Evolutionary conservation across 2,797 vertebrate species (phyloP).

Genomic region (Siniperca undulata): DNA sequence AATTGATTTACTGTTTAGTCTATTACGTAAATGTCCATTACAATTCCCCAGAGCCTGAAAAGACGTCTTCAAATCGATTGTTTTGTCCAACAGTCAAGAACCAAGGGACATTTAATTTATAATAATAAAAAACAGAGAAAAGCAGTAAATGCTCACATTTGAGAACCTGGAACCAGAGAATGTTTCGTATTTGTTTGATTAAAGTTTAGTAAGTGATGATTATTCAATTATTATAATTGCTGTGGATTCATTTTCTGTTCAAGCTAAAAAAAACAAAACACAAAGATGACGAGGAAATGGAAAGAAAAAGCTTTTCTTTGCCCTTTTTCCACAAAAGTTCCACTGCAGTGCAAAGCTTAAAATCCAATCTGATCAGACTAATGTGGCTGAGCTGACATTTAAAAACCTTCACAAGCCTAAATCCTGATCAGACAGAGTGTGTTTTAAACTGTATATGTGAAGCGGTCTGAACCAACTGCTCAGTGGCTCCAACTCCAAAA

Average conservation of each 20-base stretch:
- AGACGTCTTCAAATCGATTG: not conserved
- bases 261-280: not conserved
- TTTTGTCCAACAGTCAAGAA: too few species aligned
- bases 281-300: not conserved
- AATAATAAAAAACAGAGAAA: too few species aligned
- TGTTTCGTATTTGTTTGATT: not conserved
- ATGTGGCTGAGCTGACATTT: conserved; percentile 68
- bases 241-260: not conserved
- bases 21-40: not conserved
- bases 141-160: not conserved
- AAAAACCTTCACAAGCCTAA: conserved; percentile 32
- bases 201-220: not conserved
- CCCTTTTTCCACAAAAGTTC: conserved; percentile 51
- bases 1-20: not conserved
- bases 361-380: conserved; percentile 40
- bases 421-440: not conserved
- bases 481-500: too few species aligned
- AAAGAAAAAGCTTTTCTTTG: conserved; percentile 48
- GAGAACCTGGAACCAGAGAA: not conserved
- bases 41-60: not conserved
- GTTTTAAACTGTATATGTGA: not conserved
- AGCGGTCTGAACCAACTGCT: not conserved
- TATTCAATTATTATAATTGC: not conserved
- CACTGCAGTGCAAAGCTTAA: conserved; percentile 46
- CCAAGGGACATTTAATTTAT: too few species aligned